Evolutionary conservation across 53 echinoderm and acorn worm species (phyloP).

Genomic region (Pentamera pediparva): DNA sequence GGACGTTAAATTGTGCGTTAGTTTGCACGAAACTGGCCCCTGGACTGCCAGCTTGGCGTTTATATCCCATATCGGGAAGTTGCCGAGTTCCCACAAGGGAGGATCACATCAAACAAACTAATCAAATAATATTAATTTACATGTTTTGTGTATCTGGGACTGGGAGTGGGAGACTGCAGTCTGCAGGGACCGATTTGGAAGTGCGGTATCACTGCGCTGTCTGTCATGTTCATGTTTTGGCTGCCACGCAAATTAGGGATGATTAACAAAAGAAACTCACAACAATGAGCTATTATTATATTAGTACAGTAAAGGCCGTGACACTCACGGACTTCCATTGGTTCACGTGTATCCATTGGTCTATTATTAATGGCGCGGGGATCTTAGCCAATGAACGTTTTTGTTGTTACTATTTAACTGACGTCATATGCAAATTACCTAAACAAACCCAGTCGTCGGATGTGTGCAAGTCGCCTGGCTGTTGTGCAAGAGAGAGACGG

Average conservation of each 20-base stretch:
- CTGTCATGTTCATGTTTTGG: constrained; percentile 43
- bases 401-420: constrained; percentile 31
- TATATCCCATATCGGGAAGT: too few relatives aligned
- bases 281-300: background rate
- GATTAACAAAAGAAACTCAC: background rate
- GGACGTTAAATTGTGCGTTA: too few relatives aligned
- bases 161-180: too few relatives aligned
- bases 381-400: constrained; percentile 2
- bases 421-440: constrained; percentile 38
- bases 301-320: too few relatives aligned
- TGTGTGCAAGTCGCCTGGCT: constrained; percentile 9
- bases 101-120: too few relatives aligned
- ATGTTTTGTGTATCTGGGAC: too few relatives aligned
- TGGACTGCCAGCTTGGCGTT: too few relatives aligned
- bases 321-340: constrained; percentile 12
- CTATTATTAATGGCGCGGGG: constrained; percentile 18
- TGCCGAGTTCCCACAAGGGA: background rate
- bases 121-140: too few relatives aligned
- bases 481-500: constrained; percentile 37
- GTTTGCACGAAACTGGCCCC: too few relatives aligned
- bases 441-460: background rate
- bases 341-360: constrained; percentile 14
- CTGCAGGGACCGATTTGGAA: too few relatives aligned
- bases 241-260: constrained; percentile 23
- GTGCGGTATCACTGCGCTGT: too few relatives aligned